phyloP scores from a whole-genome alignment of 2,797 vertebrate genomes.

The Atherinosoma microstoma region DNA sequence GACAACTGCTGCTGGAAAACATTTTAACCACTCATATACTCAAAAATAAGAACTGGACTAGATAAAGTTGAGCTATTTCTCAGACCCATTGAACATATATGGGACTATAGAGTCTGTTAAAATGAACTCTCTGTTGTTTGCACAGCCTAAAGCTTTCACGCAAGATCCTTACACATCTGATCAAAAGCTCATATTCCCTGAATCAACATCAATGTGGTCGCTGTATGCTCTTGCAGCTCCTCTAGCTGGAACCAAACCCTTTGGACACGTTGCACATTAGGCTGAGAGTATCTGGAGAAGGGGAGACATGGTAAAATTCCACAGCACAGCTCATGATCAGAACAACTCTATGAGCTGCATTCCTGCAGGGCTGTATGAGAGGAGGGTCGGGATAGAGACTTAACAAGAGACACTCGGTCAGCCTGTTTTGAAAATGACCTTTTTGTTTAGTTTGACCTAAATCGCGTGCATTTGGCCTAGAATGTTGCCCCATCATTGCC shows the following conservation, averaged over 20 bases:
- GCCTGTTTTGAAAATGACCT: slow-evolving; percentile 59
- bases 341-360: slow-evolving; percentile 75
- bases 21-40: slow-evolving; percentile 35
- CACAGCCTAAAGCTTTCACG: not conserved
- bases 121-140: not conserved
- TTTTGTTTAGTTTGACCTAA: slow-evolving; percentile 81
- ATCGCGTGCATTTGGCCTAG: slow-evolving; percentile 62
- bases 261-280: slow-evolving; percentile 81
- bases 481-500: slow-evolving; percentile 68
- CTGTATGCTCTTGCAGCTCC: slow-evolving; percentile 47
- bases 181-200: slow-evolving; percentile 25
- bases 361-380: slow-evolving; percentile 58
- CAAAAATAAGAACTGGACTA: not conserved
- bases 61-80: slow-evolving; percentile 9
- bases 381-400: slow-evolving; percentile 51
- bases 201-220: slow-evolving; percentile 43
- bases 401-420: slow-evolving; percentile 66
- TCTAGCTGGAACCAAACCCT: slow-evolving; percentile 64
- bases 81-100: slow-evolving; percentile 8
- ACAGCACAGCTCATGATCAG: slow-evolving; percentile 68
- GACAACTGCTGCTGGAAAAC: slow-evolving; percentile 29
- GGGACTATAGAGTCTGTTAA: slow-evolving; percentile 7
- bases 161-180: not conserved
- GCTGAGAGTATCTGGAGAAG: slow-evolving; percentile 63
- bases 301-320: slow-evolving; percentile 75